Conservation (phyloP, 2,113 vertebrate genomes). For the Pterophyllum scalare region DNA sequence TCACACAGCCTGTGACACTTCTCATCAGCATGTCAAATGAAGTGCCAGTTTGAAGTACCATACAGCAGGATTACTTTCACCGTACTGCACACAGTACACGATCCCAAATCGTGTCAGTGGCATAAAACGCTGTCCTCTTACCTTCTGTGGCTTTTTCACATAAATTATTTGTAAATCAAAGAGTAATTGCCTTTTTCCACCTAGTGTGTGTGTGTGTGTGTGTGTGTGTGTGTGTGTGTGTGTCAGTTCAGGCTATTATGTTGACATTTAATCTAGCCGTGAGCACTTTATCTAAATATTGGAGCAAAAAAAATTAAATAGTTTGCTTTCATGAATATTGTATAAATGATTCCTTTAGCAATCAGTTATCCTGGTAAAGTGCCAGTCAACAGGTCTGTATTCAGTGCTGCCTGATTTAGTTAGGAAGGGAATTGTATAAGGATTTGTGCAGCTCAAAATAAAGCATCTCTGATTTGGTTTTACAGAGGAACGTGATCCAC, state of each 20-base stretch:
- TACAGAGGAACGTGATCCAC: neutral
- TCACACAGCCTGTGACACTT: constrained; percentile 46
- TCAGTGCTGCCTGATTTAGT: neutral
- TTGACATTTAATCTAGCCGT: neutral
- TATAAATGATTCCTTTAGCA: neutral
- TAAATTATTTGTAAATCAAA: constrained; percentile 18
- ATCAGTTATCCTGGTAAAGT: neutral
- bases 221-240: too few species aligned
- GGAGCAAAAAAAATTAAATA: neutral
- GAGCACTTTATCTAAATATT: neutral
- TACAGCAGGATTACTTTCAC: constrained; percentile 34
- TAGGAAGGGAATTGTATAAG: neutral
- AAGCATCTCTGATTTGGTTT: constrained; percentile 2
- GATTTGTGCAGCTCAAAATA: neutral
- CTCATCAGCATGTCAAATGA: constrained; percentile 50
- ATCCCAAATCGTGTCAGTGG: constrained; percentile 4
- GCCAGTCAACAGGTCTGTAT: neutral
- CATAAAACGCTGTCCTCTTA: constrained; percentile 17
- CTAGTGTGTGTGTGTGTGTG: neutral
- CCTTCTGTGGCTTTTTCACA: constrained; percentile 17
- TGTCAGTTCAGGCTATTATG: neutral
- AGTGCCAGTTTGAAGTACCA: constrained; percentile 35
- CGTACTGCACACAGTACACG: neutral
- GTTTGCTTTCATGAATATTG: neutral
- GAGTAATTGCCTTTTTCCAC: neutral